These are phyloP conservation scores for Zosterops pallidus DNA, from an alignment of 2,113 vertebrate species.

Conservation along the genomic window DNA sequence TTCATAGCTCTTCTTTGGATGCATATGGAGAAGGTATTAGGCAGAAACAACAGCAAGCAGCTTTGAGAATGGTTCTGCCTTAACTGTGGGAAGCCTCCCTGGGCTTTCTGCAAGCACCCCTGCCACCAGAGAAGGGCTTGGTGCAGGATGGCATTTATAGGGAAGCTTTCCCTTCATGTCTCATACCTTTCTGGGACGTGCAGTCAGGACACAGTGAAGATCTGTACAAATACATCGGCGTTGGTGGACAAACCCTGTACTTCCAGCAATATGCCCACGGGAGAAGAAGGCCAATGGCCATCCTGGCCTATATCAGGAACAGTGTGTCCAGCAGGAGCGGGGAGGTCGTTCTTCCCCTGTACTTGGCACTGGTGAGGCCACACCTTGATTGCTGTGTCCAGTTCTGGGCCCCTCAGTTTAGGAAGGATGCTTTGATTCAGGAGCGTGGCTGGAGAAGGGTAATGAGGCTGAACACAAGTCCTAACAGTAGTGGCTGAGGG, in stretches of 20 bases:
- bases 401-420: not conserved
- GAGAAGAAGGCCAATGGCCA: not conserved
- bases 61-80: not conserved
- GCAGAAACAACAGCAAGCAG: not conserved
- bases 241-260: too few species aligned
- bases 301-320: not conserved
- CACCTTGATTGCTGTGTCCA: too few species aligned
- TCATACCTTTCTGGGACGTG: rapidly evolving
- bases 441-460: not conserved
- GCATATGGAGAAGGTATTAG: rapidly evolving
- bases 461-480: not conserved
- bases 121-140: not conserved
- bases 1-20: not conserved
- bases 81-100: not conserved
- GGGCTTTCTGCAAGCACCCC: not conserved
- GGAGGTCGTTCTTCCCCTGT: too few species aligned
- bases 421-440: not conserved
- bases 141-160: rapidly evolving
- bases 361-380: not conserved
- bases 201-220: not conserved
- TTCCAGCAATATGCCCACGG: not conserved
- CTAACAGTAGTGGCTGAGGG: not conserved
- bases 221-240: rapidly evolving
- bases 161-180: not conserved
- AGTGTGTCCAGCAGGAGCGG: not conserved